These are phyloP conservation scores for Drosophila quadrilineata DNA, from an alignment of 1,140 invertebrate species.

Conservation along the genomic window DNA sequence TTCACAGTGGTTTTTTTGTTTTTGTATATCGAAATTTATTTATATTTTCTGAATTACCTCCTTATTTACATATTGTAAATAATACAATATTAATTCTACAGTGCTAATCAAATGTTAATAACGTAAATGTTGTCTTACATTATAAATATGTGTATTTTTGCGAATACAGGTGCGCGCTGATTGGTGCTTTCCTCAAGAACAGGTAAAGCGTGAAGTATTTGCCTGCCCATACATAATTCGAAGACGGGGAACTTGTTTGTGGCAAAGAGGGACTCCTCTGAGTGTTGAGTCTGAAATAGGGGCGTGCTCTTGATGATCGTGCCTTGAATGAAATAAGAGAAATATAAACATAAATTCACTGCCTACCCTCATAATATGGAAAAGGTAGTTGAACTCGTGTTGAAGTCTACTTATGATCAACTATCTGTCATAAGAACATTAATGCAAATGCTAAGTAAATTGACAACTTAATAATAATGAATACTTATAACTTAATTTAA, in stretches of 20 bases:
- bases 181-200: conserved; percentile 9
- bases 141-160: no score
- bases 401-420: conserved; percentile 11
- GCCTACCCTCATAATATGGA: conserved; percentile 17
- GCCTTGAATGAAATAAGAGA: neutral
- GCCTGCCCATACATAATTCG: conserved; percentile 2
- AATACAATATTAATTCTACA: no score
- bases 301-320: conserved; percentile 20
- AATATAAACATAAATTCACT: conserved; percentile 2
- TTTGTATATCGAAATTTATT: no score
- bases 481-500: neutral
- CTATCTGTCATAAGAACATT: conserved; percentile 44
- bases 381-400: conserved; percentile 27
- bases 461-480: conserved; percentile 28
- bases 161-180: conserved; percentile 16
- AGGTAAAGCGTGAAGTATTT: conserved; percentile 42
- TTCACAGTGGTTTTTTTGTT: no score
- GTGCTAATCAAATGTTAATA: no score
- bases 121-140: no score
- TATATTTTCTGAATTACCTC: no score
- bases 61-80: no score
- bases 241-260: conserved; percentile 9
- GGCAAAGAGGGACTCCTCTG: no score
- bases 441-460: conserved; percentile 15
- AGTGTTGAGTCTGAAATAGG: conserved; percentile 8